These are phyloP conservation scores for Podilymbus podiceps DNA, from an alignment of 2,113 vertebrate species.

Conservation along the genomic window DNA sequence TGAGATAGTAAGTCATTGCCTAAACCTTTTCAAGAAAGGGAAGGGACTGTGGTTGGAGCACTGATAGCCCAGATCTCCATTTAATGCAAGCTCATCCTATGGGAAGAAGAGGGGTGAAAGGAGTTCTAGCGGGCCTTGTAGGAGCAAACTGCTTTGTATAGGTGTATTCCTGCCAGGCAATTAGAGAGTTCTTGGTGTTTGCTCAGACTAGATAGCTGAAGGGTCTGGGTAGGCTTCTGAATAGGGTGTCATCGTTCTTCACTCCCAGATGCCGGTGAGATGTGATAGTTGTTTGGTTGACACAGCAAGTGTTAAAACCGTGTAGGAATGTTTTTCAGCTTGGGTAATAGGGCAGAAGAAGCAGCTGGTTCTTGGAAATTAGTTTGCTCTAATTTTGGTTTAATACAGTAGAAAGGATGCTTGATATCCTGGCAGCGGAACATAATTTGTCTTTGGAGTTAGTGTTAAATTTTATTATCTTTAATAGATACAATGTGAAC, in stretches of 20 bases:
- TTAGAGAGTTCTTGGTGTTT: background rate
- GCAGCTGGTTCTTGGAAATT: background rate
- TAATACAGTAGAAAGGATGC: slow-evolving; percentile 28
- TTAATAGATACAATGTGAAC: slow-evolving; percentile 72
- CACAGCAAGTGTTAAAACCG: background rate
- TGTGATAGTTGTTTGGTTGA: background rate
- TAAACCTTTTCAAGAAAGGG: background rate
- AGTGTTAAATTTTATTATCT: slow-evolving; percentile 76
- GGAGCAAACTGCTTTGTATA: background rate
- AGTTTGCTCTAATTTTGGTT: slow-evolving; percentile 42
- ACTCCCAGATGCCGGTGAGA: background rate
- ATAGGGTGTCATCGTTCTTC: background rate
- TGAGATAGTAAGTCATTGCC: background rate
- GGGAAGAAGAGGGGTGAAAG: background rate
- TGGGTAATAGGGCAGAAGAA: background rate
- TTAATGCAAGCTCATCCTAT: background rate
- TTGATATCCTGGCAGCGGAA: slow-evolving; percentile 8
- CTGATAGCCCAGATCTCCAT: background rate
- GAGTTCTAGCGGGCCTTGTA: background rate
- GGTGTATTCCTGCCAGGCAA: background rate
- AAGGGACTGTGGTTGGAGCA: background rate
- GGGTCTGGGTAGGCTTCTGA: background rate
- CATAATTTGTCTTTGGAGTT: slow-evolving; percentile 43
- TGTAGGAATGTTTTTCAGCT: background rate
- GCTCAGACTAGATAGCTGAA: background rate